Evolutionary conservation across 2,113 vertebrate genomes (phyloP).

Genomic region (Columba livia): DNA sequence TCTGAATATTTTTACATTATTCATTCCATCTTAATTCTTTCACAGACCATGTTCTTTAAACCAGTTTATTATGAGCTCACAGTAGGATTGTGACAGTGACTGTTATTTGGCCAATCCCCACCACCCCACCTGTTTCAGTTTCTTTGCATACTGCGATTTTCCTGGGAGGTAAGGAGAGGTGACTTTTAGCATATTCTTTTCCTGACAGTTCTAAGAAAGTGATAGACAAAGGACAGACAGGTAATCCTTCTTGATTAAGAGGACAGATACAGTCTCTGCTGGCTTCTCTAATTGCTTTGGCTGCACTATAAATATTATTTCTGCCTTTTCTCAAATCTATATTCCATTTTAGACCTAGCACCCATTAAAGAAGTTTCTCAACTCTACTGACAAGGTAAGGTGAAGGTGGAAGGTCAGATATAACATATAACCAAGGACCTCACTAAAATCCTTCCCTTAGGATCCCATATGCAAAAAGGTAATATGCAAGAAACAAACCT

Average conservation of each 20-base stretch:
- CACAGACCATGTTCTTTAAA: conserved; percentile 8
- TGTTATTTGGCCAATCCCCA: not conserved
- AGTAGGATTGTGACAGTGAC: not conserved
- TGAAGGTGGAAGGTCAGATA: not conserved
- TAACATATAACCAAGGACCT: not conserved
- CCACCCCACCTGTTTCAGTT: not conserved
- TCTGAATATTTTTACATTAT: conserved; percentile 49
- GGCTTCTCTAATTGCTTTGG: not conserved
- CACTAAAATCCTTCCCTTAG: not conserved
- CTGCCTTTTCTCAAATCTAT: not conserved
- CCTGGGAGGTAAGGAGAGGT: not conserved
- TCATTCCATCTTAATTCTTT: conserved; percentile 34
- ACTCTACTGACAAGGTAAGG: not conserved
- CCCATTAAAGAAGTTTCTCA: not conserved
- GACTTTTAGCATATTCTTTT: not conserved
- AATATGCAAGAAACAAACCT: too few species aligned
- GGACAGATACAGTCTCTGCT: not conserved
- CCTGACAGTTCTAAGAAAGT: not conserved
- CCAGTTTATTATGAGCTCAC: not conserved
- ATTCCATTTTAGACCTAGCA: not conserved
- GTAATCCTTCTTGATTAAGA: conserved; percentile 27
- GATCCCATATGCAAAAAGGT: not conserved
- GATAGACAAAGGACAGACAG: not conserved
- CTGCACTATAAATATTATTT: not conserved
- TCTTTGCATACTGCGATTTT: not conserved